A percentile compares a stretch with the other conserved stretches of the same genome.
Evolutionary conservation across 1,140 invertebrate species (phyloP).

Genomic region (Homarus americanus): DNA sequence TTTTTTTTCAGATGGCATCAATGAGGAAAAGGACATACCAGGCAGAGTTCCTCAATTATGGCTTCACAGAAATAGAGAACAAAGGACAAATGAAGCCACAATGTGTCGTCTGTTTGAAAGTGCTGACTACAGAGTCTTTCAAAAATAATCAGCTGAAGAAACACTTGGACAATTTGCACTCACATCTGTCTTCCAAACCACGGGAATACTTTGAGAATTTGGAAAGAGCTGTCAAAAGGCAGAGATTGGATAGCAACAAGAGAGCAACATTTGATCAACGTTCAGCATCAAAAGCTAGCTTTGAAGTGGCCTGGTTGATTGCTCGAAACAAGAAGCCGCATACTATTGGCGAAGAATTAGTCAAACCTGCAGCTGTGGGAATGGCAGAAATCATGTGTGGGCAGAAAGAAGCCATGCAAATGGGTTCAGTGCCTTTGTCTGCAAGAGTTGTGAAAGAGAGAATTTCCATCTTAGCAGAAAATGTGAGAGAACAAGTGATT

Average conservation of each 20-base stretch:
- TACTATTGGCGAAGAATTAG: constrained; percentile 18
- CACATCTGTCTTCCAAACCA: no score
- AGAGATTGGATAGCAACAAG: background rate
- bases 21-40: no score
- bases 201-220: background rate
- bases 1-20: no score
- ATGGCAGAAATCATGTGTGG: constrained; percentile 14
- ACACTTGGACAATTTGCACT: no score
- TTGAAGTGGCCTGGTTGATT: constrained; percentile 8
- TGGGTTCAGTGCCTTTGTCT: constrained; percentile 31
- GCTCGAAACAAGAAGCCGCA: constrained; percentile 33
- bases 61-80: no score
- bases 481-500: constrained; percentile 36
- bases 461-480: constrained; percentile 38
- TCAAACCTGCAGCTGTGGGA: constrained; percentile 35
- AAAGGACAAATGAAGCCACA: background rate
- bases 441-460: constrained; percentile 26
- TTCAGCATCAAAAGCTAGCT: background rate
- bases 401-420: constrained; percentile 12
- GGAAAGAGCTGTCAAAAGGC: background rate
- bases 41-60: no score
- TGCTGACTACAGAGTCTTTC: background rate
- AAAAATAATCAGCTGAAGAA: no score
- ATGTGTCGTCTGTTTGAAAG: background rate
- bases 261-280: background rate